These are phyloP conservation scores for Odocoileus virginianus DNA, from an alignment of 2,113 vertebrate species.

Conservation along the genomic window DNA sequence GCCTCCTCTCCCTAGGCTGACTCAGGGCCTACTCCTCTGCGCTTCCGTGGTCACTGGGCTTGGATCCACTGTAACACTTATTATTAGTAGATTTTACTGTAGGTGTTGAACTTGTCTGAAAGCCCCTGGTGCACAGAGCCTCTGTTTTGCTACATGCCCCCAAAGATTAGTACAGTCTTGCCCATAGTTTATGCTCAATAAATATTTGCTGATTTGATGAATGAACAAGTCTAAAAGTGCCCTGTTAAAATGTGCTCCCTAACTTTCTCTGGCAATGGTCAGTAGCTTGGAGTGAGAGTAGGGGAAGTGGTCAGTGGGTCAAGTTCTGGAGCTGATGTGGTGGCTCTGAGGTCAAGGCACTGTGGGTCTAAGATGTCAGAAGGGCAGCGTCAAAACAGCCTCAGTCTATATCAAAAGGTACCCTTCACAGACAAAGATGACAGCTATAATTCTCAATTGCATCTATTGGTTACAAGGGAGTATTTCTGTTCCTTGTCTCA, in stretches of 20 bases:
- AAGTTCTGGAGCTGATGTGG: background rate
- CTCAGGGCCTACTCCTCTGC: too few species aligned
- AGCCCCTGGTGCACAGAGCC: background rate
- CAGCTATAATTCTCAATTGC: background rate
- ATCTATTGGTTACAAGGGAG: background rate
- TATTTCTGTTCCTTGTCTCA: background rate
- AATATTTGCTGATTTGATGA: background rate
- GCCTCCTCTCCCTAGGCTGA: background rate
- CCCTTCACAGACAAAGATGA: accelerated
- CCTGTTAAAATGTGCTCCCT: background rate
- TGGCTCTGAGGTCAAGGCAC: background rate
- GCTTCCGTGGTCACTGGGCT: background rate
- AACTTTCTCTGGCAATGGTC: background rate
- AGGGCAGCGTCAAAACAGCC: background rate
- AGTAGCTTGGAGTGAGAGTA: background rate
- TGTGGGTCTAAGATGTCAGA: background rate
- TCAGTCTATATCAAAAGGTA: background rate
- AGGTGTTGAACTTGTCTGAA: background rate
- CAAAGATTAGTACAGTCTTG: background rate
- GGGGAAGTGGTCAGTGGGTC: too few species aligned
- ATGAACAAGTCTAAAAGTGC: background rate
- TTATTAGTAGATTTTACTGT: background rate
- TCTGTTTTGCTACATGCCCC: background rate
- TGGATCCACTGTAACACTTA: background rate
- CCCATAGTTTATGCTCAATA: background rate